Percentiles rank a stretch among this genome's conserved stretches.
Conservation (phyloP, 2,113 vertebrate species). For the Neofelis nebulosa region DNA sequence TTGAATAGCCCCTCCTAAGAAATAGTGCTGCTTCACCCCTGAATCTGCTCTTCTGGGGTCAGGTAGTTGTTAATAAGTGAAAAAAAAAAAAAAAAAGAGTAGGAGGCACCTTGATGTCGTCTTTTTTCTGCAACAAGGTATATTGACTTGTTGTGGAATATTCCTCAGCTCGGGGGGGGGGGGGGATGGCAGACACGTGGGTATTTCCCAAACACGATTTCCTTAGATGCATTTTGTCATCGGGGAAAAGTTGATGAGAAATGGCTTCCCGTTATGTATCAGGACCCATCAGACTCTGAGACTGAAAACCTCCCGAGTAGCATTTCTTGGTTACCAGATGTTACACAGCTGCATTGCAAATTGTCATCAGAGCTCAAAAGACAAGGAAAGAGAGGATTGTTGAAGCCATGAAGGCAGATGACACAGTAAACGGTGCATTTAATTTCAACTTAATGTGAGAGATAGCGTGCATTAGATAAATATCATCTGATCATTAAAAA, state of each 20-base stretch:
- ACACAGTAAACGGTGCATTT: conserved; percentile 84
- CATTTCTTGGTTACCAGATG: conserved; percentile 71
- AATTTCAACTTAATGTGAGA: conserved; percentile 84
- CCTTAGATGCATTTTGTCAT: conserved; percentile 24
- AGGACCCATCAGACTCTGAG: conserved; percentile 5
- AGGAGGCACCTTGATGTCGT: neutral
- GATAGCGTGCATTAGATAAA: conserved; percentile 80
- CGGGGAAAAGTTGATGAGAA: conserved; percentile 43
- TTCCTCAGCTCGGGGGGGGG: neutral
- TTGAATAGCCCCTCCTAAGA: neutral
- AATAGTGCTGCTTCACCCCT: neutral
- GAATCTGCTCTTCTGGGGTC: neutral
- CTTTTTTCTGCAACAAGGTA: neutral
- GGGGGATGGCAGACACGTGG: neutral
- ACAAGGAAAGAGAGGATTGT: conserved; percentile 63
- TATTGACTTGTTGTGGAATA: neutral
- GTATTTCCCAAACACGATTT: neutral
- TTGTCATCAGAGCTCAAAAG: conserved; percentile 65
- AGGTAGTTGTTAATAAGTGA: neutral
- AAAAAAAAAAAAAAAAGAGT: neutral
- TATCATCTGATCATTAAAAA: conserved; percentile 86
- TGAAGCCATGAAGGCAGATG: conserved; percentile 72
- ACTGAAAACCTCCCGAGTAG: conserved; percentile 62
- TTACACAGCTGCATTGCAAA: conserved; percentile 78
- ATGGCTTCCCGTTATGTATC: conserved; percentile 31